Conservation (phyloP, 2,888 invertebrate species). For the Rhagophthalmus giganteus region DNA sequence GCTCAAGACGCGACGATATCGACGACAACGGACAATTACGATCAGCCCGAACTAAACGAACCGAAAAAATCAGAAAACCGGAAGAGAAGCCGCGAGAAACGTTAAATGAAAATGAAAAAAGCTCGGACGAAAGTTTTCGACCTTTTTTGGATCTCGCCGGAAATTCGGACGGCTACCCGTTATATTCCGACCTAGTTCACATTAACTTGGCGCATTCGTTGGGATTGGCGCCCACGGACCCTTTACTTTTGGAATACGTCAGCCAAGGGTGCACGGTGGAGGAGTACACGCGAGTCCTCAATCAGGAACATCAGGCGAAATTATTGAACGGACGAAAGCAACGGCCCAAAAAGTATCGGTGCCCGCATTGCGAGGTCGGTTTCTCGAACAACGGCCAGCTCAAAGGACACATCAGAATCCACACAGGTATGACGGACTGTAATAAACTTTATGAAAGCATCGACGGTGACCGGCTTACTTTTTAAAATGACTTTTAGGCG, state of each 20-base stretch:
- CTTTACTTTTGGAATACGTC: slow-evolving; percentile 48
- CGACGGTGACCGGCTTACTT: neutral
- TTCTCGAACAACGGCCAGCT: slow-evolving; percentile 94
- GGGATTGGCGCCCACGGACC: slow-evolving; percentile 43
- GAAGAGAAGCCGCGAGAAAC: slow-evolving; percentile 1
- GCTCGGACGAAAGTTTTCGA: neutral
- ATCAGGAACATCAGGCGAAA: slow-evolving; percentile 72
- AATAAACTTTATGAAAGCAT: neutral
- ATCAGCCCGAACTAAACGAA: slow-evolving; percentile 7
- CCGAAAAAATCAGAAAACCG: slow-evolving; percentile 1
- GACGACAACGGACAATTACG: slow-evolving; percentile 56
- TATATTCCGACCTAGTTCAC: slow-evolving; percentile 36
- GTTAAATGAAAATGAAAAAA: slow-evolving; percentile 2
- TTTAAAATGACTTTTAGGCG: slow-evolving; percentile 59
- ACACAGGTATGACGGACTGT: too few relatives aligned
- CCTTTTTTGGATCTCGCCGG: too few relatives aligned
- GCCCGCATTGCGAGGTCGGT: slow-evolving; percentile 85
- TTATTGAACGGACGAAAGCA: slow-evolving; percentile 71
- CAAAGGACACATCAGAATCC: slow-evolving; percentile 88
- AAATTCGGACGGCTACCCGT: slow-evolving; percentile 33
- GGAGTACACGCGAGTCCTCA: slow-evolving; percentile 70
- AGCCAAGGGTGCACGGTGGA: slow-evolving; percentile 63
- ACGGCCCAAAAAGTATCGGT: slow-evolving; percentile 88
- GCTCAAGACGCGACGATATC: slow-evolving; percentile 64
- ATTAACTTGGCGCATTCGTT: slow-evolving; percentile 37